phyloP scores from a whole-genome alignment of 30 jellyfish, hydroid and myxozoan genomes.

The Aurelia sp. region DNA sequence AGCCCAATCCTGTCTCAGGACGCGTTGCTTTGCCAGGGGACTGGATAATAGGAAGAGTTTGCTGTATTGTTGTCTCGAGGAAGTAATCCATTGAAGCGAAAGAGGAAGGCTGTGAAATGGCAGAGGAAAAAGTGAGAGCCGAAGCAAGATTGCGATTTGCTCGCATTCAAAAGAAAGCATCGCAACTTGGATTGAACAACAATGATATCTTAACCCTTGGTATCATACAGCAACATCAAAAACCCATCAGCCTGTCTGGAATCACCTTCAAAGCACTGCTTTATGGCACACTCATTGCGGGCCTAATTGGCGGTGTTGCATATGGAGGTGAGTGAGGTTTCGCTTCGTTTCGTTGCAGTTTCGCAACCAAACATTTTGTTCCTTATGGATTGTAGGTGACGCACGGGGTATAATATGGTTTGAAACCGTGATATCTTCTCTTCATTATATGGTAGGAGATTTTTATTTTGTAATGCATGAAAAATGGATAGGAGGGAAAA shows the following conservation, averaged over 20 bases:
- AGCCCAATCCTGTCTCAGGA: not conserved
- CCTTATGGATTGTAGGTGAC: too few species aligned
- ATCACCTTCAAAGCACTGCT: conserved; percentile 19
- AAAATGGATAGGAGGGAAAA: too few species aligned
- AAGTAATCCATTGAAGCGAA: conserved; percentile 13
- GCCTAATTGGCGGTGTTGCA: conserved; percentile 40
- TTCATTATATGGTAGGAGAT: too few species aligned
- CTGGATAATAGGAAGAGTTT: conserved; percentile 74
- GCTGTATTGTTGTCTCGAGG: conserved; percentile 24
- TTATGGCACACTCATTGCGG: not conserved
- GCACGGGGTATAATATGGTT: too few species aligned
- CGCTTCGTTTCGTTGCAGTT: too few species aligned
- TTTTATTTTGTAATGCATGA: too few species aligned
- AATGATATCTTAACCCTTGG: conserved; percentile 62
- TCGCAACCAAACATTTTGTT: too few species aligned
- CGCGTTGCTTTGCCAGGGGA: conserved; percentile 15
- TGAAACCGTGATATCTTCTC: too few species aligned
- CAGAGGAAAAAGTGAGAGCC: conserved; percentile 25
- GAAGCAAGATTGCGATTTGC: conserved; percentile 80
- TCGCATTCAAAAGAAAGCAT: conserved; percentile 75
- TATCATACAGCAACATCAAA: conserved; percentile 68
- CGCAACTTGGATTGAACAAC: conserved; percentile 61
- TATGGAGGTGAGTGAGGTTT: conserved; percentile 31
- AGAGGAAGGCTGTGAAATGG: conserved; percentile 28
- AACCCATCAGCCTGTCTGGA: conserved; percentile 42